These are phyloP conservation scores for Spodoptera litura DNA, from an alignment of 1,140 invertebrate species.

Conservation along the genomic window DNA sequence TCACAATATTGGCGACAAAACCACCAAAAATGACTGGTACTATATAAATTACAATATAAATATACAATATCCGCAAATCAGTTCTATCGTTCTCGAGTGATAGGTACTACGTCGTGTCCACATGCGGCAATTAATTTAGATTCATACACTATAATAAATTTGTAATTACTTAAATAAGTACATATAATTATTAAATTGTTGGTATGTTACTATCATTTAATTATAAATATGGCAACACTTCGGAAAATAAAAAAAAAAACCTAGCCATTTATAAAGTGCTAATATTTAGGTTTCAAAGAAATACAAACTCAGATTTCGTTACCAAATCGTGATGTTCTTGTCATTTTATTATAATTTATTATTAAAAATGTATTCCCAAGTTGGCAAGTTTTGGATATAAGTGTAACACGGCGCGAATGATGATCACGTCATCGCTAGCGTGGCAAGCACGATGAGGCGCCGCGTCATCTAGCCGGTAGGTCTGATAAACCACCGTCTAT, in stretches of 20 bases:
- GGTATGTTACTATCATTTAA: background rate
- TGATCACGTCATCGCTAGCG: constrained; percentile 75
- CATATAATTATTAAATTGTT: no score
- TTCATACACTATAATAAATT: no score
- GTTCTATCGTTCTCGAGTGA: no score
- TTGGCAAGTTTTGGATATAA: constrained; percentile 71
- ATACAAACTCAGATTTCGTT: constrained; percentile 19
- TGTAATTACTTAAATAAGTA: no score
- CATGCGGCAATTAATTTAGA: no score
- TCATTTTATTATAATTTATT: constrained; percentile 41
- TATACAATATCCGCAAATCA: no score
- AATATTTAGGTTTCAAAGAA: constrained; percentile 33
- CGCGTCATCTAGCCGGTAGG: constrained; percentile 62
- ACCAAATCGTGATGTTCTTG: constrained; percentile 27
- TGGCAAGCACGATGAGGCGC: constrained; percentile 69
- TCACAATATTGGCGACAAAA: no score
- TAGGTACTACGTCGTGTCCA: no score
- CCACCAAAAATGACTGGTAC: no score
- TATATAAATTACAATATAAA: no score
- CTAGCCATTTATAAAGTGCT: background rate
- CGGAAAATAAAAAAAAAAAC: constrained; percentile 2
- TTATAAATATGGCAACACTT: constrained; percentile 32
- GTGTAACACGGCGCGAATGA: constrained; percentile 68
- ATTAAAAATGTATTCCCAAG: constrained; percentile 55
- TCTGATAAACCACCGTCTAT: constrained; percentile 55